A percentile compares a stretch with the other conserved stretches of the same genome.
These are phyloP conservation scores for Drosophila pectinifera DNA, from an alignment of 1,140 invertebrate species.

Conservation along the genomic window DNA sequence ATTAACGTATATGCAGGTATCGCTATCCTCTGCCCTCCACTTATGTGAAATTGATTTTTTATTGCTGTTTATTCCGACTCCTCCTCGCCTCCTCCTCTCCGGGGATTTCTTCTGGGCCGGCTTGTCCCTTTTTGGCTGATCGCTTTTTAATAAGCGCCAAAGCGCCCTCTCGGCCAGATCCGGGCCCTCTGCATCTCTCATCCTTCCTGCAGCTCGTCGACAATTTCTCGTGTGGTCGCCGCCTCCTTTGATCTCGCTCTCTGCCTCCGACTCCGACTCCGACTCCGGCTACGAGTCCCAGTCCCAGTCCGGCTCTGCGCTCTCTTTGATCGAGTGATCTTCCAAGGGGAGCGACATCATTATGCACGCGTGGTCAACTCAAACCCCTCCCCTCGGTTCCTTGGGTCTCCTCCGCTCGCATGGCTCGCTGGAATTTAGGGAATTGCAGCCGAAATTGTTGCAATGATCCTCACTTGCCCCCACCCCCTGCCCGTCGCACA, in stretches of 20 bases:
- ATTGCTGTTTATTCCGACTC: slow-evolving; percentile 78
- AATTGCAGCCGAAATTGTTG: slow-evolving; percentile 48
- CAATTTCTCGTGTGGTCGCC: slow-evolving; percentile 80
- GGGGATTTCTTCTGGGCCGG: slow-evolving; percentile 10
- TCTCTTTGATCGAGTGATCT: slow-evolving; percentile 82
- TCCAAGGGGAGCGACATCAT: slow-evolving; percentile 78
- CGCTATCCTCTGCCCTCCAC: slow-evolving; percentile 46
- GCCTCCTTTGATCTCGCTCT: slow-evolving; percentile 67
- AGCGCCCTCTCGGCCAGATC: slow-evolving; percentile 56
- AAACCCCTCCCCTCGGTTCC: slow-evolving; percentile 50
- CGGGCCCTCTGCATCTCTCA: slow-evolving; percentile 4
- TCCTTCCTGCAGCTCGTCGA: slow-evolving; percentile 65
- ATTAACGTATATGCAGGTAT: slow-evolving; percentile 72
- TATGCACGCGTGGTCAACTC: slow-evolving; percentile 81
- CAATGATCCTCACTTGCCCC: slow-evolving; percentile 14
- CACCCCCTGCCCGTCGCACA: background rate
- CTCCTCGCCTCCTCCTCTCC: slow-evolving; percentile 39
- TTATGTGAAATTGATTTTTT: slow-evolving; percentile 80
- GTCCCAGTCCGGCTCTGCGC: slow-evolving; percentile 50
- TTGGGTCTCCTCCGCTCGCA: slow-evolving; percentile 2
- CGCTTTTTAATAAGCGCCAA: slow-evolving; percentile 76
- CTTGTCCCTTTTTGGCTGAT: slow-evolving; percentile 46
- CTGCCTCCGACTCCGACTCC: slow-evolving; percentile 1
- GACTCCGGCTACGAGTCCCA: background rate
- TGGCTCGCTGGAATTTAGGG: slow-evolving; percentile 28